These are phyloP conservation scores for Gnathonemus longibarbis DNA, from an alignment of 2,113 vertebrate genomes.

Conservation along the genomic window DNA sequence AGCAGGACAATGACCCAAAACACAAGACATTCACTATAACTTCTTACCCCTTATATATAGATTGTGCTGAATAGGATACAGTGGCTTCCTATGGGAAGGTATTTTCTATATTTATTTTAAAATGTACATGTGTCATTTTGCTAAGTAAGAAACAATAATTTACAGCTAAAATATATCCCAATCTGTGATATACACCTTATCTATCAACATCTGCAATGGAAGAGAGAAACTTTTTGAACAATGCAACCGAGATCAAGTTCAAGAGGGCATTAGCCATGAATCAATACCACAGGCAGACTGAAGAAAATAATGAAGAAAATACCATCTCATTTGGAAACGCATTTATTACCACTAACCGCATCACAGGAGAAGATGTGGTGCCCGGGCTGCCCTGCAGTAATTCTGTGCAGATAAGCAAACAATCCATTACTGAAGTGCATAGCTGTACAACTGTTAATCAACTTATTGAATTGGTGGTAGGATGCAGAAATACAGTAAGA, in stretches of 20 bases:
- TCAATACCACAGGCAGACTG: slow-evolving; percentile 35
- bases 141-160: not conserved
- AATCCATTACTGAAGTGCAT: slow-evolving; percentile 39
- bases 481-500: not conserved
- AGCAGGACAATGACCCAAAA: not conserved
- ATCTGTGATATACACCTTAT: slow-evolving; percentile 30
- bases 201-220: slow-evolving; percentile 35
- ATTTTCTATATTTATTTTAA: not conserved
- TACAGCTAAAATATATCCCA: slow-evolving; percentile 18
- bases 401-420: slow-evolving; percentile 32
- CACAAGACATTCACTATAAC: not conserved
- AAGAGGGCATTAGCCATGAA: slow-evolving; percentile 34
- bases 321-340: slow-evolving; percentile 49
- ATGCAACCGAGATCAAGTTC: slow-evolving; percentile 43
- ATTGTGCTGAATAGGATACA: not conserved
- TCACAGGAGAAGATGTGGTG: slow-evolving; percentile 28
- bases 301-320: slow-evolving; percentile 35
- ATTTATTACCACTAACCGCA: slow-evolving; percentile 43
- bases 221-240: slow-evolving; percentile 39
- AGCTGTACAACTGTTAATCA: slow-evolving; percentile 28
- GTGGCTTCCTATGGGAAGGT: not conserved
- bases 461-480: slow-evolving; percentile 6
- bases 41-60: not conserved
- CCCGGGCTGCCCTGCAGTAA: slow-evolving; percentile 26
- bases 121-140: not conserved